Conservation (phyloP, 2,888 invertebrate species). For the Galeopsomyia nigrocyanea region DNA sequence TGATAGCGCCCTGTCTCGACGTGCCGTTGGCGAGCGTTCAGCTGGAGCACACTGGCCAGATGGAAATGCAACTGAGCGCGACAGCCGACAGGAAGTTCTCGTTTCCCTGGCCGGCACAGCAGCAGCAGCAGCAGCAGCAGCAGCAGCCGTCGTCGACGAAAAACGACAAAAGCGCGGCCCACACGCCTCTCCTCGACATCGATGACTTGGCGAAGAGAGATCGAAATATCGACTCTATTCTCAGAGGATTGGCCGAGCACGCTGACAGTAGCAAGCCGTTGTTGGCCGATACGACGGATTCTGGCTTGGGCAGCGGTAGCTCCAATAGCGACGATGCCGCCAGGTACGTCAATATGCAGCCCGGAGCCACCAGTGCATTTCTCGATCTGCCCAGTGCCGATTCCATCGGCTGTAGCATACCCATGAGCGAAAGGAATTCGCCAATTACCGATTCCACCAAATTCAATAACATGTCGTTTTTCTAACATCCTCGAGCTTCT, state of each 20-base stretch:
- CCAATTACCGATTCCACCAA: slow-evolving; percentile 18
- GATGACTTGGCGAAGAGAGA: slow-evolving; percentile 14
- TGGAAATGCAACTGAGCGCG: slow-evolving; percentile 70
- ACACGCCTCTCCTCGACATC: slow-evolving; percentile 34
- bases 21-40: slow-evolving; percentile 81
- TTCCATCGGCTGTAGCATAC: slow-evolving; percentile 30
- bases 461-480: slow-evolving; percentile 39
- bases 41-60: slow-evolving; percentile 76
- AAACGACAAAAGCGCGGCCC: not conserved
- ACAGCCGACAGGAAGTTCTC: slow-evolving; percentile 69
- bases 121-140: not conserved
- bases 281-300: slow-evolving; percentile 8
- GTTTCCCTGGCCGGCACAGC: slow-evolving; percentile 49
- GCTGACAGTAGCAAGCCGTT: slow-evolving; percentile 43
- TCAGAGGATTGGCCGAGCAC: slow-evolving; percentile 11
- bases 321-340: slow-evolving; percentile 15
- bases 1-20: slow-evolving; percentile 85
- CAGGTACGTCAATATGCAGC: slow-evolving; percentile 60
- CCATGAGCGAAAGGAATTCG: slow-evolving; percentile 42
- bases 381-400: slow-evolving; percentile 15
- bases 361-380: slow-evolving; percentile 47
- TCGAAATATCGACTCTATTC: slow-evolving; percentile 25
- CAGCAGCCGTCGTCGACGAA: not conserved
- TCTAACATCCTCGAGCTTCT: slow-evolving; percentile 3
- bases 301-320: slow-evolving; percentile 2